These are phyloP conservation scores for Caloenas nicobarica DNA, from an alignment of 2,113 vertebrate species.

Conservation along the genomic window DNA sequence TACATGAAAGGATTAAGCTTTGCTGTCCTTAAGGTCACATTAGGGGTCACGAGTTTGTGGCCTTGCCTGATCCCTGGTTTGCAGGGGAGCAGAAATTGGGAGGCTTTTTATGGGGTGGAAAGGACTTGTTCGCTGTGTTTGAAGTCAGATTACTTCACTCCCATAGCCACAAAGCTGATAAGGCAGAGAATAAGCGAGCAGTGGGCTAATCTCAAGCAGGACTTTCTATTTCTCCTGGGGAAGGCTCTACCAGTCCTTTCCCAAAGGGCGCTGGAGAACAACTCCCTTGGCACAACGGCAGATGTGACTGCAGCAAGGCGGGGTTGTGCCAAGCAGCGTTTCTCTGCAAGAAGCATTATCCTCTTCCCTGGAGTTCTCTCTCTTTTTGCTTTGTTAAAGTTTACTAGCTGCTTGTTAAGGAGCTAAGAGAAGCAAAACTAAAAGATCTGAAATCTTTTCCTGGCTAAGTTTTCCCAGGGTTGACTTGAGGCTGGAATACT, in stretches of 20 bases:
- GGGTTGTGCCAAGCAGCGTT: not conserved
- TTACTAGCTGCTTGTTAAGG: slow-evolving; percentile 53
- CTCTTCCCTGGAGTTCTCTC: slow-evolving; percentile 22
- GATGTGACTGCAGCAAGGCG: slow-evolving; percentile 27
- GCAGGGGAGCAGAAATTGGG: not conserved
- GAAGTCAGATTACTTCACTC: slow-evolving; percentile 55
- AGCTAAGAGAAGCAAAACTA: slow-evolving; percentile 31
- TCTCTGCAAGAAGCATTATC: slow-evolving; percentile 8
- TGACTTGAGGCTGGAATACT: slow-evolving; percentile 61
- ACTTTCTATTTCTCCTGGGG: not conserved
- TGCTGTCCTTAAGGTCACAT: slow-evolving; percentile 45
- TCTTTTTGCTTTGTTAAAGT: slow-evolving; percentile 55
- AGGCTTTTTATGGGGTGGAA: slow-evolving; percentile 42
- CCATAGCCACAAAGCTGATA: slow-evolving; percentile 15
- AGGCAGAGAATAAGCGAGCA: slow-evolving; percentile 24
- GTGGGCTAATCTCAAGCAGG: slow-evolving; percentile 19
- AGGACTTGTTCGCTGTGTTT: slow-evolving; percentile 6
- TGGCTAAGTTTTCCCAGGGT: slow-evolving; percentile 32
- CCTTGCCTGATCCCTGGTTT: slow-evolving; percentile 39
- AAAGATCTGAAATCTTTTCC: slow-evolving; percentile 52
- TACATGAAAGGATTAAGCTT: slow-evolving; percentile 63
- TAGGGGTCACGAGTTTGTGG: slow-evolving; percentile 50
- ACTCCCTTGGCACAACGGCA: not conserved
- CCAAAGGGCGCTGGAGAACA: not conserved
- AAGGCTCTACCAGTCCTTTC: slow-evolving; percentile 15